phyloP scores from a whole-genome alignment of 2,113 vertebrate genomes.

The Grammomys dolichurus region DNA sequence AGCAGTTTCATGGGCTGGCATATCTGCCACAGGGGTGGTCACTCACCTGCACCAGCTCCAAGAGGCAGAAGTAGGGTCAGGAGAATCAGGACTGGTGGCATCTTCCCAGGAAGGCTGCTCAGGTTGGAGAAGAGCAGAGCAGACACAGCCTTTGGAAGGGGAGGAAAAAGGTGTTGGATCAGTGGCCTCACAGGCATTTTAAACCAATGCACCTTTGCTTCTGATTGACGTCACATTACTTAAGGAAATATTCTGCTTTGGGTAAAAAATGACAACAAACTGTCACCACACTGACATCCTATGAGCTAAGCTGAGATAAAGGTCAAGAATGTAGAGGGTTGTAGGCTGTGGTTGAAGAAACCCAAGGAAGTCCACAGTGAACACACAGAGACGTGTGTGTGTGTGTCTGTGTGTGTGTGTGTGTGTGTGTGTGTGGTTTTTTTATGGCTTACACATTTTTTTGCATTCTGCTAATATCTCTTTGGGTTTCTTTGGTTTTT shows the following conservation, averaged over 20 bases:
- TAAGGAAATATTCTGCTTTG: not conserved
- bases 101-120: not conserved
- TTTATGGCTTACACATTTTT: not conserved
- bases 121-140: not conserved
- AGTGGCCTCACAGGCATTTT: not conserved
- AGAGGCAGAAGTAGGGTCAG: not conserved
- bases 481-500: not conserved
- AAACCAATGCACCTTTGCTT: not conserved
- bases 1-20: not conserved
- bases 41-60: constrained; percentile 20
- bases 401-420: too few relatives aligned
- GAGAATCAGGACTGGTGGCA: constrained; percentile 39
- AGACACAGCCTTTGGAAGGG: not conserved
- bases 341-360: not conserved
- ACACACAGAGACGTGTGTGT: too few relatives aligned
- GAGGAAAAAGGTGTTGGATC: not conserved
- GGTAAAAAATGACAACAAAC: not conserved
- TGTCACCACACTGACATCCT: not conserved
- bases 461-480: not conserved
- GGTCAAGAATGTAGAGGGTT: not conserved
- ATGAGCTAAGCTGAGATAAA: not conserved
- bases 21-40: not conserved
- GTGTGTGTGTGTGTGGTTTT: too few relatives aligned
- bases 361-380: not conserved
- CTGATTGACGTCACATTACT: not conserved